Base-by-base conservation (phyloP, 1,140 invertebrate genomes). In the Hyposmocoma kahamanoa region DNA sequence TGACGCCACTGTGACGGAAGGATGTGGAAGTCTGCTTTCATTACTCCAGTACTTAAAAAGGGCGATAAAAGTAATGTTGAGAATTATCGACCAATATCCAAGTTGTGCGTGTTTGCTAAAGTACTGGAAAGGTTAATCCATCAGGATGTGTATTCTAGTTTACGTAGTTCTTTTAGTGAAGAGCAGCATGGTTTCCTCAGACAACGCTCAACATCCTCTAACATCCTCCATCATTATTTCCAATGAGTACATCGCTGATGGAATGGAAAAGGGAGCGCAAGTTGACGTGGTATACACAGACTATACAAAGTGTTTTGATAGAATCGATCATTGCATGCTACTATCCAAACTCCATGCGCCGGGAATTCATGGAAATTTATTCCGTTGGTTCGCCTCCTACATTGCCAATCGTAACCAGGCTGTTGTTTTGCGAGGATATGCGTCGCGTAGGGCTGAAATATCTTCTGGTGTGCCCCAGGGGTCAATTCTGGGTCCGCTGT, bases 271-370 rank as follows among this genome's bases (percentile, higher is more conserved):
- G 9, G 42, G 49, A 8, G 6, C n/a, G 9, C 62, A 70, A 30
- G 51, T 65, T 3, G 63, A 69, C 47, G 55, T 45, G 0, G 46
- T 62, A 1, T 63, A 60, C 43, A 69, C 66, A 3, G 64, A 70
- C 44, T 54, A 63, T 17, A 48, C 45, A 0, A 70, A 70, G 22
- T 61, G 57, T 2, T 68, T 73, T 45, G 64, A 70, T 28, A 47
- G 34, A 17, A 50, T 69, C 24, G 21, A 42, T 22, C 59, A 57
- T 18, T 1, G 2, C 3, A 15, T 42, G 3, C 45, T 47, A 11
- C 15, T 48, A 30, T 8, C 24, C 4, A 52, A 52, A 41, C 19
- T 26, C 24, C 5, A 5, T 6, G 11, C 5, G 5, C 5, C 24
- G 5, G 24, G 24, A 5, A 26, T 26, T 6, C 24, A 26, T 26